Conservation (phyloP, 2,888 invertebrate species). For the Aphrophora alni region DNA sequence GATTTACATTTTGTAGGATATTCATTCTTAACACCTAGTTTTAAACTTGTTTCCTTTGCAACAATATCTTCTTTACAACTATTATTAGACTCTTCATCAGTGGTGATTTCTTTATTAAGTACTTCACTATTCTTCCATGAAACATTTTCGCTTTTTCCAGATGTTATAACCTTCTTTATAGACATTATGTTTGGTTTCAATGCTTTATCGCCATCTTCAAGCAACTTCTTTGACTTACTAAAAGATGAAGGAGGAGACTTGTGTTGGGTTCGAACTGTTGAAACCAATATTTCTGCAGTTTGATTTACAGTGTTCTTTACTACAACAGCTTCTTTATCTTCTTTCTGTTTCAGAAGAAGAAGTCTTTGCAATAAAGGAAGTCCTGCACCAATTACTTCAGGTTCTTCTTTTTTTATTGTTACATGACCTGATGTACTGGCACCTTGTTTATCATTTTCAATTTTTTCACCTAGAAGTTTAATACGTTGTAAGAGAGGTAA, state of each 20-base stretch:
- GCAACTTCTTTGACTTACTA: not conserved
- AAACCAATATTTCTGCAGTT: constrained; percentile 50
- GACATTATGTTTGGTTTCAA: not conserved
- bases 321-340: constrained; percentile 60
- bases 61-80: not conserved
- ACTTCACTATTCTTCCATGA: constrained; percentile 21
- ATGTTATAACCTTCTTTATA: constrained; percentile 3
- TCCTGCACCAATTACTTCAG: constrained; percentile 72
- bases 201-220: constrained; percentile 9
- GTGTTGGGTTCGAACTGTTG: constrained; percentile 50
- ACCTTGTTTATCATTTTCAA: not conserved
- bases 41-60: not conserved
- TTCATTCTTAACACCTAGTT: not conserved
- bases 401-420: constrained; percentile 38
- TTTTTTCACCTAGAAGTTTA: constrained; percentile 75
- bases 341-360: constrained; percentile 76
- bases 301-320: constrained; percentile 43
- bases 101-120: not conserved
- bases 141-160: constrained; percentile 56
- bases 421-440: constrained; percentile 29
- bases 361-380: constrained; percentile 77
- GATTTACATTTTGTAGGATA: too few species aligned
- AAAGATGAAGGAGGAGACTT: constrained; percentile 42
- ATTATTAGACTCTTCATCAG: constrained; percentile 7
- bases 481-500: constrained; percentile 79